Evolutionary conservation across 2,797 vertebrate species (phyloP).

Genomic region (Anguilla megastoma): DNA sequence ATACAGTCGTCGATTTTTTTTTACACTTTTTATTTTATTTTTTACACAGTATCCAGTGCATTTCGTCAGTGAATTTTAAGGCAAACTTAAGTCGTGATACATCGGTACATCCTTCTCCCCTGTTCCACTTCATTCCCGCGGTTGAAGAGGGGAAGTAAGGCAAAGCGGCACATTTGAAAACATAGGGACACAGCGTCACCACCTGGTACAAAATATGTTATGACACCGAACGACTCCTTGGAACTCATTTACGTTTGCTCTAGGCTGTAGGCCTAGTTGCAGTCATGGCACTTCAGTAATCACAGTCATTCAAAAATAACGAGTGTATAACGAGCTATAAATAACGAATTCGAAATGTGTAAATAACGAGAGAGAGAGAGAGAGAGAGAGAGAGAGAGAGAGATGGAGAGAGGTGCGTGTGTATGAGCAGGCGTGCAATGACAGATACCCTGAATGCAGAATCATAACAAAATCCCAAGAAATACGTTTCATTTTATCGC

Average conservation of each 20-base stretch:
- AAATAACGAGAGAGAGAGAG: too few species aligned
- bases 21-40: background rate
- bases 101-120: background rate
- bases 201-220: conserved; percentile 29
- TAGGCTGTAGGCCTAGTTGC: too few species aligned
- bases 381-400: too few species aligned
- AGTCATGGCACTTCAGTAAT: too few species aligned
- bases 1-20: background rate
- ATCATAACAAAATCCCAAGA: too few species aligned
- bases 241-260: background rate
- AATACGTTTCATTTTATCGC: too few species aligned
- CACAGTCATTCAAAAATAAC: too few species aligned
- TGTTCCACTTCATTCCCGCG: background rate
- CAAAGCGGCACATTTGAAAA: background rate
- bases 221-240: background rate
- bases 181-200: conserved; percentile 39
- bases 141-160: background rate
- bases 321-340: too few species aligned
- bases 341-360: too few species aligned
- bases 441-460: too few species aligned
- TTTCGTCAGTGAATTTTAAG: background rate
- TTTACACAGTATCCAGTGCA: background rate
- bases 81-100: background rate
- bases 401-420: too few species aligned
- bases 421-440: too few species aligned